Evolutionary conservation across 2,888 invertebrate species (phyloP), one percentile per base, ranked within the genome.

Genomic region (Clusia tigrina): DNA sequence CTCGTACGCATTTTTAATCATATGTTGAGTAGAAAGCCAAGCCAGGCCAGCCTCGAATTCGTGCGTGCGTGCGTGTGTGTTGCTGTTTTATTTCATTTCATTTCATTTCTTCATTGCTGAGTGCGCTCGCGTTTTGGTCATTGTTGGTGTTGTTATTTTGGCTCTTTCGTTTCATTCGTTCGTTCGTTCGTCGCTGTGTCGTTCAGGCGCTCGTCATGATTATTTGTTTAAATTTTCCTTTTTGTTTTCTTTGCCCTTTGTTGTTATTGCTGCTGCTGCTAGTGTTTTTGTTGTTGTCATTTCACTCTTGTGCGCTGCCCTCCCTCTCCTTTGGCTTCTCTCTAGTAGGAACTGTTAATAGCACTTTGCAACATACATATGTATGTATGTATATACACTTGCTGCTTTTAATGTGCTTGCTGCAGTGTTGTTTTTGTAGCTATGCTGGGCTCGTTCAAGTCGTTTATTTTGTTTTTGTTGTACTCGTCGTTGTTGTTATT

Each of bases 251-350:
- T 42, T 42, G 3, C 42, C n/a, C n/a, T 15, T 42, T 42, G 2
- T 42, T n/a, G n/a, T n/a, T n/a, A n/a, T n/a, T n/a, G n/a, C n/a
- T n/a, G n/a, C n/a, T n/a, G n/a, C n/a, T n/a, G n/a, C n/a, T n/a
- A n/a, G n/a, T n/a, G n/a, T n/a, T n/a, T n/a, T n/a, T n/a, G n/a
- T n/a, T n/a, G n/a, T n/a, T n/a, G n/a, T 12, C 32, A 48, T 48
- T 48, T 48, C 54, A 58, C 51, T 66, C 48, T 51, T 23, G 51
- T n/a, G 53, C 54, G 42, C 58, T 10, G 18, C n/a, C 12, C 59
- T 54, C 38, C 55, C 25, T n/a, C 62, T 66, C 54, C 58, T n/a
- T 58, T 63, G 58, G 48, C 57, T 59, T 63, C 65, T n/a, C n/a
- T n/a, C n/a, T n/a, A n/a, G n/a, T n/a, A n/a, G n/a, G n/a, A n/a